Conservation (phyloP, 2,888 invertebrate genomes). For the Eurois occulta region DNA sequence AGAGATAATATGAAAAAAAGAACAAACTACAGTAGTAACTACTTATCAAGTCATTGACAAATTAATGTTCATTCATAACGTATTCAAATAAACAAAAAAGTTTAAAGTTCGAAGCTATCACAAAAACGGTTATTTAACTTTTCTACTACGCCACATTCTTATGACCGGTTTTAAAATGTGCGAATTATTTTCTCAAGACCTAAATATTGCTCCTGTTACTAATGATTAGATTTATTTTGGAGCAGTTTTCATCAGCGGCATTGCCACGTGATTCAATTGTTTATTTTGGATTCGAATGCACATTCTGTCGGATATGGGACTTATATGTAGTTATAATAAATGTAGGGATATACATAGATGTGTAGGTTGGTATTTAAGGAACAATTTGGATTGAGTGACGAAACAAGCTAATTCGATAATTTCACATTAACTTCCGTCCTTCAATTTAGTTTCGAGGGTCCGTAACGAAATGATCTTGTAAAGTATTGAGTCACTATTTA, state of each 20-base stretch:
- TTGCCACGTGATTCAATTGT: conserved; percentile 16
- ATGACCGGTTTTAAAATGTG: neutral
- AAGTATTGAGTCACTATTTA: conserved; percentile 12
- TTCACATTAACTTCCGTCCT: conserved; percentile 39
- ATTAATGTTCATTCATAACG: neutral
- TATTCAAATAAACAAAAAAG: neutral
- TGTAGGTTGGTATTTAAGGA: conserved; percentile 1
- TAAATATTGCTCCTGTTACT: neutral
- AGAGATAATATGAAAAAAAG: neutral
- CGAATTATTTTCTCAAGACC: too few relatives aligned
- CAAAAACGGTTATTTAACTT: neutral
- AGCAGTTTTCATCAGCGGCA: neutral
- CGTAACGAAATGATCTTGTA: conserved; percentile 1
- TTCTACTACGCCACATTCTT: neutral
- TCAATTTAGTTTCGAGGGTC: conserved; percentile 42
- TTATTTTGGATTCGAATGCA: conserved; percentile 46
- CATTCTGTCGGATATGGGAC: conserved; percentile 19
- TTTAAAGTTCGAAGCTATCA: neutral
- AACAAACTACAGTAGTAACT: neutral
- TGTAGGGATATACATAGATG: conserved; percentile 4
- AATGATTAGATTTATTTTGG: conserved; percentile 22
- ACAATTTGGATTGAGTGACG: conserved; percentile 19
- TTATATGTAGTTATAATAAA: neutral
- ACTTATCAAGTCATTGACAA: neutral
- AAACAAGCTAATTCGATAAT: conserved; percentile 34